Percentiles rank a stretch among this genome's conserved stretches.
Evolutionary conservation across 2,888 invertebrate species (phyloP).

Genomic region (Caenorhabditis plicata): DNA sequence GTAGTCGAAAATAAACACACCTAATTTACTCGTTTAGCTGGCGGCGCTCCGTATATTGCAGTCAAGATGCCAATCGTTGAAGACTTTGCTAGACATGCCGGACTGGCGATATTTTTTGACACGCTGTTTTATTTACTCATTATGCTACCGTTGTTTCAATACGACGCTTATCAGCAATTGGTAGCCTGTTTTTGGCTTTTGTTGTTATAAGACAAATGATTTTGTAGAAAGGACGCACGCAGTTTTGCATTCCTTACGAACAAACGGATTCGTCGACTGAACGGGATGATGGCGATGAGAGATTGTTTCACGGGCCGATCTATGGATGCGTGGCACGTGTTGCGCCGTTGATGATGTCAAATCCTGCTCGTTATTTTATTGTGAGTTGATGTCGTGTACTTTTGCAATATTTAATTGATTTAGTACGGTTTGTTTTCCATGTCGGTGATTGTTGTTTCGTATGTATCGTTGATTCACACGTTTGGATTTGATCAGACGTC

Average conservation of each 20-base stretch:
- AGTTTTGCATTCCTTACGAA: too few relatives aligned
- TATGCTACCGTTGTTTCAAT: constrained; percentile 17
- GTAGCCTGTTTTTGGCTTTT: too few relatives aligned
- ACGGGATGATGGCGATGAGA: too few relatives aligned
- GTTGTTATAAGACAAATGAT: too few relatives aligned
- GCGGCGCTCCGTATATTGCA: constrained; percentile 13
- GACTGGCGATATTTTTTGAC: constrained; percentile 22
- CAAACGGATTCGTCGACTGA: too few relatives aligned
- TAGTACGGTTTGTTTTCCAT: background rate
- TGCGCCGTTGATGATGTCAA: constrained; percentile 9
- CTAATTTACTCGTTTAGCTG: too few relatives aligned
- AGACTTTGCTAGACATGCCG: constrained; percentile 20
- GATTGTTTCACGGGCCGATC: background rate
- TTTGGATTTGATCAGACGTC: constrained; percentile 26
- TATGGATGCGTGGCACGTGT: background rate
- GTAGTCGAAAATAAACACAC: too few relatives aligned
- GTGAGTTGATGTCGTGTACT: background rate
- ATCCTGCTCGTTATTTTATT: constrained; percentile 1
- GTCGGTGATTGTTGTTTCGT: constrained; percentile 1
- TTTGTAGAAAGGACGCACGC: too few relatives aligned
- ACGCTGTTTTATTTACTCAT: constrained; percentile 14
- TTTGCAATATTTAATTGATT: background rate
- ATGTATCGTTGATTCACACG: constrained; percentile 1
- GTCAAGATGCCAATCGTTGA: constrained; percentile 19
- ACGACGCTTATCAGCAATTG: constrained; percentile 18